A percentile compares a stretch with the other conserved stretches of the same genome.
phyloP scores from a whole-genome alignment of 35 echinoderm and acorn worm species.

The Amphiura filiformis region DNA sequence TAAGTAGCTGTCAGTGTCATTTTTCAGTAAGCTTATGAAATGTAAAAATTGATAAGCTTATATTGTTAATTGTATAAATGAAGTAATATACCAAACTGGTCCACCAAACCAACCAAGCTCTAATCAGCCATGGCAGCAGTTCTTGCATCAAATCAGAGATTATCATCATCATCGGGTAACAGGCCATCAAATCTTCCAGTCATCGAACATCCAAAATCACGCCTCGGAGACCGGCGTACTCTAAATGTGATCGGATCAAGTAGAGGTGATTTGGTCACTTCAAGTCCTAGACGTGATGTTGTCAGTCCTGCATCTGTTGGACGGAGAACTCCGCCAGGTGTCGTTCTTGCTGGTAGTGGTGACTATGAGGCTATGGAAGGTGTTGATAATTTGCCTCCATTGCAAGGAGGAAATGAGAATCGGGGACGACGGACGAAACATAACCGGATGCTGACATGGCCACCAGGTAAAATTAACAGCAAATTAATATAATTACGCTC shows the following conservation, averaged over 20 bases:
- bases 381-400: constrained; percentile 56
- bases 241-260: constrained; percentile 71
- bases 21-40: neutral
- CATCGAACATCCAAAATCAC: constrained; percentile 83
- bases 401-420: constrained; percentile 21
- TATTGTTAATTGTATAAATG: no score
- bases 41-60: neutral
- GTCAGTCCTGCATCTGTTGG: neutral
- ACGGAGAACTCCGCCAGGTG: neutral
- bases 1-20: neutral
- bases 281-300: no score
- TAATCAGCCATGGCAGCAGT: constrained; percentile 72
- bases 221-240: constrained; percentile 58
- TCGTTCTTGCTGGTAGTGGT: neutral
- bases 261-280: constrained; percentile 34
- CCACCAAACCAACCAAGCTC: no score
- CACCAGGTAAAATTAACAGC: constrained; percentile 79
- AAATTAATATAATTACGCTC: neutral
- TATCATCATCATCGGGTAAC: constrained; percentile 45
- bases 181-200: constrained; percentile 71
- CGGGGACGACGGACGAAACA: constrained; percentile 28
- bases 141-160: constrained; percentile 40
- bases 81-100: no score
- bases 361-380: no score
- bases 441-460: constrained; percentile 70